Evolutionary conservation across 2,888 invertebrate genomes (phyloP), one percentile per base, ranked within the genome.

Genomic region (Iselma pallidipennis): DNA sequence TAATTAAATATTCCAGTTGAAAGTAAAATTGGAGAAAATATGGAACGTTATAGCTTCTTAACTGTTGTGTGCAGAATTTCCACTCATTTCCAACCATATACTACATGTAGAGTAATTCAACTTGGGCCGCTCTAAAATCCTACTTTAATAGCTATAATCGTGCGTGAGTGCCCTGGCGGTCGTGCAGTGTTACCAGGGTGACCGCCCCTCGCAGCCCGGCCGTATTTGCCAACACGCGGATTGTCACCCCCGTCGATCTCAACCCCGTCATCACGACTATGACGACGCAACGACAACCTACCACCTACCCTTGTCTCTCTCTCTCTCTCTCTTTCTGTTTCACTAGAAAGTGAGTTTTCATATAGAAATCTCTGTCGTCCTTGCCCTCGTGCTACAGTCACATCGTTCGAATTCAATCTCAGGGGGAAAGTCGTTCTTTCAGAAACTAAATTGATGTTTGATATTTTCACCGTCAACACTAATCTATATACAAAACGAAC

Each of bases 141-240:
- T 71, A 74, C 71, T 78, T 78, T 78, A 78, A 78, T 78, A 78
- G 78, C 77, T 77, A 78, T 78, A 78, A 78, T 78, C 78, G 77
- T 74, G 76, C 76, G 74, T 77, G 76, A 77, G 77, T 74, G 72
- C 74, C 74, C 74, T 71, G 71, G 75, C 74, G 76, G 75, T 75
- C 72, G 73, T 71, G 71, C 71, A 67, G 73, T 75, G 77, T 78
- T 78, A 75, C 78, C 77, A 75, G 74, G 77, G 77, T 78, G 77
- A 78, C 74, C 75, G 74, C 76, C 73, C 71, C 66, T 71, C 68
- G 69, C 71, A 64, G 66, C 69, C 71, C 69, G 66, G 66, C 68
- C 73, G 71, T 75, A 75, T 74, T 74, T 75, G 74, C 76, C 75
- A 74, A 77, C 76, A 76, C 73, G 73, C 72, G 66, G 61, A 71